Conservation (phyloP, 2,113 vertebrate species). For the Varanus komodoensis region DNA sequence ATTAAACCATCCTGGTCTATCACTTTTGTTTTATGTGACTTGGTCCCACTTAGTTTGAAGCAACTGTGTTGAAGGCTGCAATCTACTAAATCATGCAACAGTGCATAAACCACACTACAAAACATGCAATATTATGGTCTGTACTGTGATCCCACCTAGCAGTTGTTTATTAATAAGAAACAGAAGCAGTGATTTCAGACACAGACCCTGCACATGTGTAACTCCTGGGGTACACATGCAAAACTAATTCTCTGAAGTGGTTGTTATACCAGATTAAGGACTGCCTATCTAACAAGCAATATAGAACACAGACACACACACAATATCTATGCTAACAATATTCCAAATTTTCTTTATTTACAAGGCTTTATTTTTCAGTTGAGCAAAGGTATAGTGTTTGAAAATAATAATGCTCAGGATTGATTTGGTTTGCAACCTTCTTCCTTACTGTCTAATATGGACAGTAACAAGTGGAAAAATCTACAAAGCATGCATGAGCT, state of each 20-base stretch:
- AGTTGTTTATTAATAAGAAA: background rate
- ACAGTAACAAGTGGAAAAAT: background rate
- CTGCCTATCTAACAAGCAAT: background rate
- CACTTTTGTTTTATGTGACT: background rate
- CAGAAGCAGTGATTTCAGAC: conserved; percentile 34
- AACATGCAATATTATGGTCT: background rate
- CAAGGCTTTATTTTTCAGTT: conserved; percentile 4
- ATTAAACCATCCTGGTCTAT: background rate
- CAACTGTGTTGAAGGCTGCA: background rate
- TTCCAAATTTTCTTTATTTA: conserved; percentile 51
- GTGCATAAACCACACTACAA: background rate
- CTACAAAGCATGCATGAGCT: background rate
- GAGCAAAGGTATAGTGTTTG: background rate
- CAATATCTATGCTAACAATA: conserved; percentile 37
- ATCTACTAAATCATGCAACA: background rate
- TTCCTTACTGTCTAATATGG: accelerated
- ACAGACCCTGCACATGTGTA: conserved; percentile 11
- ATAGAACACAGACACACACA: background rate
- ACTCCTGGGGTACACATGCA: conserved; percentile 19
- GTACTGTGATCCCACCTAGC: background rate
- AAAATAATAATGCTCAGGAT: background rate
- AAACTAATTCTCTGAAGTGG: conserved; percentile 40
- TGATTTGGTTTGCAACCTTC: conserved; percentile 3
- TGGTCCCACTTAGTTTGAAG: background rate
- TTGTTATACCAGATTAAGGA: conserved; percentile 56